A percentile compares a stretch with the other conserved stretches of the same genome.
phyloP scores from a whole-genome alignment of 2,888 invertebrate species.

The Eristalis pertinax region DNA sequence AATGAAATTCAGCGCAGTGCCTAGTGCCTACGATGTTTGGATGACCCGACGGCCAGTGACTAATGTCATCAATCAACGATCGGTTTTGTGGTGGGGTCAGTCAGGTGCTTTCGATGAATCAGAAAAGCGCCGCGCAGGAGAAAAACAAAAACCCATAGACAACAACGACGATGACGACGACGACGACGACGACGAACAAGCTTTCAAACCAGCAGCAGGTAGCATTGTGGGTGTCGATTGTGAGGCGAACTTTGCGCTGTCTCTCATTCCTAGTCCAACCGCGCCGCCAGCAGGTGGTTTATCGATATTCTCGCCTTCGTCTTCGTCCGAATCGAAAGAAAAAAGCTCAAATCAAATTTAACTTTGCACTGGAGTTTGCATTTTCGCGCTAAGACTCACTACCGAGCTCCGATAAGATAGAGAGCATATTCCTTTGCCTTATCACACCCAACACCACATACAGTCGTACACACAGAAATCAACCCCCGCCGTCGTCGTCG shows the following conservation, averaged over 20 bases:
- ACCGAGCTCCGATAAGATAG: slow-evolving; percentile 59
- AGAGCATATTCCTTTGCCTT: slow-evolving; percentile 21
- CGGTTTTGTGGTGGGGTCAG: neutral
- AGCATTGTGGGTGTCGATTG: slow-evolving; percentile 37
- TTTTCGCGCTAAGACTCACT: slow-evolving; percentile 22
- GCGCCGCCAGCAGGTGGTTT: slow-evolving; percentile 56
- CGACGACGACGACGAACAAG: slow-evolving; percentile 31
- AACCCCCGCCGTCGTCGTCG: neutral
- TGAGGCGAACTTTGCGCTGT: slow-evolving; percentile 6
- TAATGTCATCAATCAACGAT: slow-evolving; percentile 6
- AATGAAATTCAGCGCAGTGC: neutral
- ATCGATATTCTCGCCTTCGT: slow-evolving; percentile 17
- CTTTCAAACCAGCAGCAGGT: slow-evolving; percentile 35
- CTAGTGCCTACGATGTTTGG: neutral
- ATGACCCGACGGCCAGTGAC: slow-evolving; percentile 6
- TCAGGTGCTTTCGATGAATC: slow-evolving; percentile 38
- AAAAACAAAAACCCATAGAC: slow-evolving; percentile 29
- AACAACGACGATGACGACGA: too few relatives aligned
- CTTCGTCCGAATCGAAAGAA: neutral
- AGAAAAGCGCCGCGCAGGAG: slow-evolving; percentile 32
- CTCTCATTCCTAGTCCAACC: slow-evolving; percentile 65
- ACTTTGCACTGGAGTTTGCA: slow-evolving; percentile 10
- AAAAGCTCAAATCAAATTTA: slow-evolving; percentile 42
- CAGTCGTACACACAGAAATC: neutral
- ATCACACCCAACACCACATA: slow-evolving; percentile 14